phyloP scores from a whole-genome alignment of 2,113 vertebrate species.

The Podocnemis expansa region DNA sequence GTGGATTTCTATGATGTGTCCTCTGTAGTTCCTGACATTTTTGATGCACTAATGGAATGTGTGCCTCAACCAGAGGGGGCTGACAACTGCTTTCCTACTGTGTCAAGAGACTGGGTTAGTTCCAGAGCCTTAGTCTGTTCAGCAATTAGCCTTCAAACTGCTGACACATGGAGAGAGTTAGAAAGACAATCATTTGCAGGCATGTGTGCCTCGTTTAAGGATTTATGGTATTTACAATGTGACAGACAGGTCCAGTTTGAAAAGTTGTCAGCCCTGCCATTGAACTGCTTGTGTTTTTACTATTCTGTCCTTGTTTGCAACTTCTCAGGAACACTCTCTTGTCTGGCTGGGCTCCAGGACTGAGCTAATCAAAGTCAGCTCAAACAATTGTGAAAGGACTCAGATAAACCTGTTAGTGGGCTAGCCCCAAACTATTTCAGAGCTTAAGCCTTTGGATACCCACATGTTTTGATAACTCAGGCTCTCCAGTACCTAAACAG shows the following conservation, averaged over 20 bases:
- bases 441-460: not conserved
- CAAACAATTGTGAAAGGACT: not conserved
- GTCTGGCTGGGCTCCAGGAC: not conserved
- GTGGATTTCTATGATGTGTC: not conserved
- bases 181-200: not conserved
- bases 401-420: not conserved
- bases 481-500: not conserved
- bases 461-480: not conserved
- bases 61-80: not conserved
- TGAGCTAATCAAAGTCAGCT: not conserved
- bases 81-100: not conserved
- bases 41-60: not conserved
- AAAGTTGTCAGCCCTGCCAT: not conserved
- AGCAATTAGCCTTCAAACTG: not conserved
- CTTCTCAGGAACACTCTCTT: not conserved
- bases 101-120: not conserved
- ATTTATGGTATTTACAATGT: not conserved
- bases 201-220: not conserved
- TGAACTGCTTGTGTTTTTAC: not conserved
- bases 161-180: not conserved
- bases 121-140: not conserved
- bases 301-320: not conserved
- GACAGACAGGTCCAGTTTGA: not conserved
- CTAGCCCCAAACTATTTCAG: not conserved
- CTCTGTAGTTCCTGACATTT: not conserved